Base-by-base conservation (phyloP, 1,140 invertebrate species). In the Vanessa tameamea region DNA sequence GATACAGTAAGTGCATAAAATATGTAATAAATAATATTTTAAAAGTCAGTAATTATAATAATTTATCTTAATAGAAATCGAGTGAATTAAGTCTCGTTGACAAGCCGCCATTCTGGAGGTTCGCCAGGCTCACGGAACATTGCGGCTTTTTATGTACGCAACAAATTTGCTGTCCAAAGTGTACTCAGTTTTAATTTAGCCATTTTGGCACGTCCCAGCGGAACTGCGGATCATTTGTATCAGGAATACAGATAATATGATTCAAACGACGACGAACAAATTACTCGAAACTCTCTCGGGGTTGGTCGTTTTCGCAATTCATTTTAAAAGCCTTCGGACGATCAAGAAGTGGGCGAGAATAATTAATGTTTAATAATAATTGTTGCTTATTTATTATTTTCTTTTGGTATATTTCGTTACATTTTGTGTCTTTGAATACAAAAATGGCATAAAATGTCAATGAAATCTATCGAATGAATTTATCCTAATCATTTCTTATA, bases 181-280 rank as follows among this genome's bases (percentile, higher is more conserved):
- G 76, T 83, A 85, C 82, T 84, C 72, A 72, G 75, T 83, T 86
- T 86, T 88, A 88, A 88, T 88, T 88, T 87, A 86, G 80, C 86
- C 82, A 88, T 85, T 86, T 88, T 88, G 86, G 85, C 86, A 85
- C 85, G 83, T 84, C 81, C 85, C 80, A 55, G 66, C 79, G 83
- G 86, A 86, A 88, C 75, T 85, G 70, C 69, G 75, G 65, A 68
- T 71, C 73, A 68, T 75, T 75, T 75, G 68, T 75, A 67, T 70
- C 53, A 66, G 53, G 51, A 70, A 69, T 75, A 70, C 64, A 23
- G 53, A 69, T 69, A 48, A 47, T 66, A 73, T 64, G 26, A 68
- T 68, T 48, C 65, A 47, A 73, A 59, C 59, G 66, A 47, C 55
- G 55, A 66, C 72, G 72, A 68, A n/a, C 51, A 73, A 73, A 73